phyloP scores from a whole-genome alignment of 2,113 vertebrate species.

The Hyperoodon ampullatus region DNA sequence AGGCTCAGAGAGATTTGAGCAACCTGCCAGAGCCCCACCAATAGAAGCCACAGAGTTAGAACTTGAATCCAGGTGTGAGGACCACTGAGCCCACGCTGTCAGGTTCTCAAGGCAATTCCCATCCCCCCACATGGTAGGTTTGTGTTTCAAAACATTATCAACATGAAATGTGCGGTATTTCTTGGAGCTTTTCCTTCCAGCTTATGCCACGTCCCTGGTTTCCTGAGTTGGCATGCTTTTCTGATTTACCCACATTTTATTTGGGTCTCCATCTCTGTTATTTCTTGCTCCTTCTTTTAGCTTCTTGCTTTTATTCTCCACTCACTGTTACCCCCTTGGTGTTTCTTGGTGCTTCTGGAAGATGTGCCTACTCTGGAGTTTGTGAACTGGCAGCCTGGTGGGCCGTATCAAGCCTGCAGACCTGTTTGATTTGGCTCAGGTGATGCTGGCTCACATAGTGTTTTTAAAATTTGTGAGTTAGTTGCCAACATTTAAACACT shows the following conservation, averaged over 20 bases:
- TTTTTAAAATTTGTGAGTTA: background rate
- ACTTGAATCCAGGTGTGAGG: background rate
- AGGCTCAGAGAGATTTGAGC: background rate
- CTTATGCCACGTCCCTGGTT: background rate
- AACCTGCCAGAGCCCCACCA: background rate
- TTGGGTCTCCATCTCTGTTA: background rate
- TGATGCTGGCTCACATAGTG: background rate
- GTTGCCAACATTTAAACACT: conserved; percentile 7
- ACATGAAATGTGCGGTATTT: background rate
- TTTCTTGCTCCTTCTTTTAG: background rate
- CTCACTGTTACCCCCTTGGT: background rate
- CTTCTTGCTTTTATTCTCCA: background rate
- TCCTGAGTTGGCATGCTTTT: background rate
- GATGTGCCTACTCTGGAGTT: background rate
- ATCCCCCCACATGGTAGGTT: background rate
- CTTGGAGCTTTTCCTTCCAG: background rate
- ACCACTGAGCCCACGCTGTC: background rate
- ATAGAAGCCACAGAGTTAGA: background rate
- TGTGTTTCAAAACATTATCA: background rate
- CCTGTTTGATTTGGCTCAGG: background rate
- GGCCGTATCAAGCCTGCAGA: background rate
- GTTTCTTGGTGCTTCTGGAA: background rate
- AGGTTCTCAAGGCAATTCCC: conserved; percentile 2
- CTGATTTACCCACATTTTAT: background rate
- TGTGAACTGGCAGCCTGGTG: background rate